Evolutionary conservation across 2,797 vertebrate genomes (phyloP).

Genomic region (Sylvia borin): DNA sequence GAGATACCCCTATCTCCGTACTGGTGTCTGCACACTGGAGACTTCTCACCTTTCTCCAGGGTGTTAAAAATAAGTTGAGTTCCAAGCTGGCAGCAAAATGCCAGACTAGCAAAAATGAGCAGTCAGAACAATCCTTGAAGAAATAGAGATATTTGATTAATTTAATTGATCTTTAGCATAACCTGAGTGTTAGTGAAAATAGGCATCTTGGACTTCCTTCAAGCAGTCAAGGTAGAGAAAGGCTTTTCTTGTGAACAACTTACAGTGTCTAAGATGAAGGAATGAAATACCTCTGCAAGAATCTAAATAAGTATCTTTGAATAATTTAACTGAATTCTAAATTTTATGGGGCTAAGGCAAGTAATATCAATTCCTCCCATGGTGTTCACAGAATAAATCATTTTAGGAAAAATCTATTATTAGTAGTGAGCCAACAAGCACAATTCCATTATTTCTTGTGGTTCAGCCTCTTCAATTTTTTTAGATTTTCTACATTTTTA

Average conservation of each 20-base stretch:
- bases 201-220: neutral
- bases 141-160: neutral
- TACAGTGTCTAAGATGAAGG: neutral
- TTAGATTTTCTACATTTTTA: neutral
- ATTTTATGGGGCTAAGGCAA: neutral
- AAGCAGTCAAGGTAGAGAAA: neutral
- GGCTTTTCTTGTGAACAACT: neutral
- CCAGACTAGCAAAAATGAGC: neutral
- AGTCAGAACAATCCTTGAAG: neutral
- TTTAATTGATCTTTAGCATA: neutral
- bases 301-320: neutral
- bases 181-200: neutral
- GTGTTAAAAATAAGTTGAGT: neutral
- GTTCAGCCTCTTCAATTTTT: neutral
- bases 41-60: neutral
- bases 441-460: neutral
- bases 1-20: neutral
- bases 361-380: neutral
- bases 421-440: neutral
- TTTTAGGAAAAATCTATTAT: neutral
- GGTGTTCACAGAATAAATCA: neutral
- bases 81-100: neutral
- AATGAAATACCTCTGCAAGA: neutral
- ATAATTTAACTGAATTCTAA: neutral
- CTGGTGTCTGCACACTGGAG: neutral